A percentile compares a stretch with the other conserved stretches of the same genome.
These are phyloP conservation scores for Cyprinodon tularosa DNA, from an alignment of 2,113 vertebrate species.

Conservation along the genomic window DNA sequence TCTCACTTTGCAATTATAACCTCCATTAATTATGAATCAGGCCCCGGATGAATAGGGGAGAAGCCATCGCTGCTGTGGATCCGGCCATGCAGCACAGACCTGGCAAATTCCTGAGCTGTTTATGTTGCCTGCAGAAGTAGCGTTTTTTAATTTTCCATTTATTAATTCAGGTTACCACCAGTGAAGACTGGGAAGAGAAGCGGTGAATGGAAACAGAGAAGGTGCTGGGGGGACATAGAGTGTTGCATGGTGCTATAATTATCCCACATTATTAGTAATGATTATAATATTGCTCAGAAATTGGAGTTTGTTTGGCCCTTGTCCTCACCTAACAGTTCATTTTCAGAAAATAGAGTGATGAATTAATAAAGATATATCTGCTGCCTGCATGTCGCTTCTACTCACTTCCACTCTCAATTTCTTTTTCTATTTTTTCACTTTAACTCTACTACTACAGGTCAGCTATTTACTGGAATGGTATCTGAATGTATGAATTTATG, in stretches of 20 bases:
- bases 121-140: constrained; percentile 44
- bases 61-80: constrained; percentile 41
- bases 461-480: not conserved
- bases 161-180: constrained; percentile 66
- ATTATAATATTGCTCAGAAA: constrained; percentile 65
- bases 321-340: constrained; percentile 38
- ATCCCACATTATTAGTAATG: constrained; percentile 70
- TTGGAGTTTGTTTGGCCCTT: constrained; percentile 62
- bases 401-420: not conserved
- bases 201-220: constrained; percentile 9
- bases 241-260: constrained; percentile 53
- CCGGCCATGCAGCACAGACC: constrained; percentile 37
- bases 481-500: no score
- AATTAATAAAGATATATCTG: constrained; percentile 52
- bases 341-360: constrained; percentile 34
- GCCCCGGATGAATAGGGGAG: constrained; percentile 61
- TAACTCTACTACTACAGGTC: constrained; percentile 22
- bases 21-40: constrained; percentile 79
- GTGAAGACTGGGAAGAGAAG: constrained; percentile 4
- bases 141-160: constrained; percentile 65
- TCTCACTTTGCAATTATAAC: constrained; percentile 73
- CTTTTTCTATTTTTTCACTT: not conserved
- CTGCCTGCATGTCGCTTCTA: constrained; percentile 29
- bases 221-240: constrained; percentile 9
- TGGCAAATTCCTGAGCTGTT: constrained; percentile 54